A percentile compares a stretch with the other conserved stretches of the same genome.
Conservation (phyloP, 1,140 invertebrate species). For the Sitobion miscanthi region DNA sequence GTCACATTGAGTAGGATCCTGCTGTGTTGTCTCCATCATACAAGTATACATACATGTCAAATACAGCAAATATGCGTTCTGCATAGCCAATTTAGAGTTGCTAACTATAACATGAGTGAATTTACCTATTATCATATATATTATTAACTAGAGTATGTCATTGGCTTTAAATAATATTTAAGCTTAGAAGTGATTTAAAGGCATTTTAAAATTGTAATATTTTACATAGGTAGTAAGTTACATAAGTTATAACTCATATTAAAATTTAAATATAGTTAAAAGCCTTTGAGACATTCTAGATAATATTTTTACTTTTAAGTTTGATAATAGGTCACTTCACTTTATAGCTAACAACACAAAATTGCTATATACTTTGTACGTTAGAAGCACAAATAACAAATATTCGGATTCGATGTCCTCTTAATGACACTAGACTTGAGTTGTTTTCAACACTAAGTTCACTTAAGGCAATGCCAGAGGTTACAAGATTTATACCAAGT, state of each 20-base stretch:
- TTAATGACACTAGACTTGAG: not conserved
- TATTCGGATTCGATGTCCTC: not conserved
- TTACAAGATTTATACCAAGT: no score
- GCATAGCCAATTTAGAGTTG: not conserved
- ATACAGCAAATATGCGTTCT: not conserved
- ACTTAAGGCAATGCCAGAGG: no score
- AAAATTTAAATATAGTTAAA: not conserved
- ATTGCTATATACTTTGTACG: not conserved
- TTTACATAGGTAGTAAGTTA: not conserved
- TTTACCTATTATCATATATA: not conserved
- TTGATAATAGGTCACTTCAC: not conserved
- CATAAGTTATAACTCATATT: not conserved
- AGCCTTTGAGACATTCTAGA: not conserved
- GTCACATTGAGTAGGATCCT: not conserved
- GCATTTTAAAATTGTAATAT: not conserved
- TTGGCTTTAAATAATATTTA: not conserved
- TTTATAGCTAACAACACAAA: not conserved
- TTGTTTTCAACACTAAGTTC: no score
- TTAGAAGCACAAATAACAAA: not conserved
- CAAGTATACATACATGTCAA: not conserved
- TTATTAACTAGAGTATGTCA: not conserved
- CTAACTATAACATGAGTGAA: not conserved
- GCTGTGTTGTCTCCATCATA: not conserved
- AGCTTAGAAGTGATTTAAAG: not conserved
- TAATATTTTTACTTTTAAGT: not conserved